Evolutionary conservation across 2,888 invertebrate genomes (phyloP), one percentile per base, ranked within the genome.

Genomic region (Perdita meconis): DNA sequence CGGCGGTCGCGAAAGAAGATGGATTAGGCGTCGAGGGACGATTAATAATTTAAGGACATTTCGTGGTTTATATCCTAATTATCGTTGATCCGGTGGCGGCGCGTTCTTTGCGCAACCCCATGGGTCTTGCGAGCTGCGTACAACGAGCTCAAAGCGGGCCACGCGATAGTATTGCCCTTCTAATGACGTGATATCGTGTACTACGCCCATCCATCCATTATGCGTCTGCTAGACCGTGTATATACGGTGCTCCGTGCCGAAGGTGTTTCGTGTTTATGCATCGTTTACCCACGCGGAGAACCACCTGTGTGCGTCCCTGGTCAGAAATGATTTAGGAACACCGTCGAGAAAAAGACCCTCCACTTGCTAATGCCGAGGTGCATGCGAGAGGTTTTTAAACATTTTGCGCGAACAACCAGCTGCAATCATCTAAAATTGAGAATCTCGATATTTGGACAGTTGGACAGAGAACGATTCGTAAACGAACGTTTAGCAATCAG

Each of bases 191-290:
- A 80, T 83, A 81, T 87, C 88, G 86, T 82, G 83, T 82, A 83
- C 83, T 80, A 82, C 76, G 84, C 79, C 85, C 86, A 84, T 88
- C 84, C 82, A 86, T 86, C 85, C 81, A 84, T 87, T 85, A 87
- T 73, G 77, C 73, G 80, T 77, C 61, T 51, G 67, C 78, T 74
- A 55, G 63, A 50, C 36, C 36, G 4, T 16, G 10, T 78, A 47
- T 16, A 51, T 34, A 53, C 24, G 12, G 60, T 64, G 70, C 65
- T 26, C n/a, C 50, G 59, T 30, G 78, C 57, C 57, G 64, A 56
- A 65, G 44, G 79, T 84, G 70, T 72, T 74, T 6, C 63, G 63
- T 69, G 55, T 55, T 51, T 34, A 60, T 50, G 66, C 47, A 67
- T 22, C 64, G 65, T 66, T 65, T 66, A 64, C 65, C 61, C n/a